Conservation (phyloP, 2,113 vertebrate species). For the Anhinga anhinga region DNA sequence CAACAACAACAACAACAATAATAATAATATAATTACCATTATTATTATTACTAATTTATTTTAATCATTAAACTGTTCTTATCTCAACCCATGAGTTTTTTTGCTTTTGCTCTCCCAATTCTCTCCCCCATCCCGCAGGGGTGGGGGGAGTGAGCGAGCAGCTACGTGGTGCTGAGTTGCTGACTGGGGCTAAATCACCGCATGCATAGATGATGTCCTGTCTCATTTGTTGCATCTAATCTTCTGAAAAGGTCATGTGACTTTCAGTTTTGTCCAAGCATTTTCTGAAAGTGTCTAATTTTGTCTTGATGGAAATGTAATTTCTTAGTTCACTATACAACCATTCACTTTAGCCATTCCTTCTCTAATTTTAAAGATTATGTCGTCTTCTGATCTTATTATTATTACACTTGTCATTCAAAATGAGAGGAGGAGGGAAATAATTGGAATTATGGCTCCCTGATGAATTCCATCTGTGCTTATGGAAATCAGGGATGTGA, state of each 20-base stretch:
- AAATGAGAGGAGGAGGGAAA: conserved; percentile 49
- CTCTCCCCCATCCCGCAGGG: no score
- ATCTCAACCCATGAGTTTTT: no score
- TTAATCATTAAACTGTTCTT: no score
- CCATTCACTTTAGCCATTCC: conserved; percentile 41
- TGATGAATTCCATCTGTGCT: conserved; percentile 47
- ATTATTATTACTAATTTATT: no score
- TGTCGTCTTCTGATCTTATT: conserved; percentile 55
- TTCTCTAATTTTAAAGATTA: conserved; percentile 62
- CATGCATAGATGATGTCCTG: not conserved
- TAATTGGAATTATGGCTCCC: conserved; percentile 39
- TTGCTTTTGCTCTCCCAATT: no score
- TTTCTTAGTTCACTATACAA: conserved; percentile 58
- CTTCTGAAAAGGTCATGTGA: conserved; percentile 30
- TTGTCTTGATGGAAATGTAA: conserved; percentile 60
- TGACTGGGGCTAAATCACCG: no score
- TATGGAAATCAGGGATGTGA: conserved; percentile 37
- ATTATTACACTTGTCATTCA: conserved; percentile 64
- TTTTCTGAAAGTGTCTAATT: conserved; percentile 57
- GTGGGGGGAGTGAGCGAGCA: no score
- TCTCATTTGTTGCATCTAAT: conserved; percentile 43
- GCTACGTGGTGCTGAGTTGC: no score
- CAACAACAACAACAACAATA: no score
- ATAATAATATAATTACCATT: no score
- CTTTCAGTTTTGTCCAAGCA: conserved; percentile 52